Percentiles rank a stretch among this genome's conserved stretches.
Evolutionary conservation across 2,113 vertebrate genomes (phyloP).

Genomic region (Pseudorectes ferrugineus): DNA sequence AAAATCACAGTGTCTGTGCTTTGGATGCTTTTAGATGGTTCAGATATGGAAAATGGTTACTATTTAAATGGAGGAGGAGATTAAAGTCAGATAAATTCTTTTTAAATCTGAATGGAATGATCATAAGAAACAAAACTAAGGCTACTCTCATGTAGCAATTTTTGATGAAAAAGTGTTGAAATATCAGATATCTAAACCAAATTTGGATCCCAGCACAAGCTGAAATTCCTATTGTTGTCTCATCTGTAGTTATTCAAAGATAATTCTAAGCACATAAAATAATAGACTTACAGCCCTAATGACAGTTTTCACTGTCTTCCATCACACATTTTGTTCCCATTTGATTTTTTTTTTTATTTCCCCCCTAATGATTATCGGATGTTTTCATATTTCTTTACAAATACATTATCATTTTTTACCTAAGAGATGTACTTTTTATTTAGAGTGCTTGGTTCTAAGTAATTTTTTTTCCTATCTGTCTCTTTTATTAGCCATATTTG

Average conservation of each 20-base stretch:
- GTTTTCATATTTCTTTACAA: background rate
- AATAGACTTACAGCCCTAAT: background rate
- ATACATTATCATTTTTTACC: background rate
- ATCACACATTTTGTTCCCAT: background rate
- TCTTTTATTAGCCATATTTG: background rate
- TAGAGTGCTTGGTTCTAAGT: background rate
- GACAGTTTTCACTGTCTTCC: background rate
- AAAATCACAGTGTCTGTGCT: background rate
- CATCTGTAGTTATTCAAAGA: background rate
- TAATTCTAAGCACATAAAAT: background rate
- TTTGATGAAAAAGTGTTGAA: background rate
- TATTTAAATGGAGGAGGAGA: background rate
- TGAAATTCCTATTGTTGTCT: background rate
- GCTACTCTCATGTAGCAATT: background rate
- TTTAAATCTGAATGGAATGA: background rate
- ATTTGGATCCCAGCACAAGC: background rate
- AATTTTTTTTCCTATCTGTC: background rate
- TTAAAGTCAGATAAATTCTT: background rate
- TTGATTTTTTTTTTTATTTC: background rate
- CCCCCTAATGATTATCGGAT: background rate
- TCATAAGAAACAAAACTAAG: background rate
- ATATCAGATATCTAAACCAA: background rate
- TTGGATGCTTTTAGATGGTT: background rate
- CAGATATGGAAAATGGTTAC: background rate
- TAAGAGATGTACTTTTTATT: background rate